Conservation (phyloP, 2,797 vertebrate species). For the Enteromius unitaeniatus region DNA sequence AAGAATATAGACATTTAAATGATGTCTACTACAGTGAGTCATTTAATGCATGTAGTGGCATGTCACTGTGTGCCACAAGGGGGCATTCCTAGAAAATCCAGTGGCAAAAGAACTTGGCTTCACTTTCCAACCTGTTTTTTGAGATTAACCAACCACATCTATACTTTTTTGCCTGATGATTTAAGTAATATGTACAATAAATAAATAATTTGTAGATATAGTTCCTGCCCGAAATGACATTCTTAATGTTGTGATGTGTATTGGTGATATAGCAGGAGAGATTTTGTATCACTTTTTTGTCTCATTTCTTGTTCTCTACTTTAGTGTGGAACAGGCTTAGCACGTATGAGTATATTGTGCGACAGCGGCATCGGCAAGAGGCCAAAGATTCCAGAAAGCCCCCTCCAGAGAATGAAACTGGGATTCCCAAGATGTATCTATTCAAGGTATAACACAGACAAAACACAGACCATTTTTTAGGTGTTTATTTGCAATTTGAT, state of each 20-base stretch:
- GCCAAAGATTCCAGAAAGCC: slow-evolving; percentile 73
- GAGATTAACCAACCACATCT: neutral
- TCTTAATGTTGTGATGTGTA: neutral
- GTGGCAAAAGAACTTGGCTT: neutral
- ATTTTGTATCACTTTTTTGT: neutral
- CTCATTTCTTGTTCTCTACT: slow-evolving; percentile 18
- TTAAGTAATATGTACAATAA: neutral
- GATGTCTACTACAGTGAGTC: no score
- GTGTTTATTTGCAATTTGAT: neutral
- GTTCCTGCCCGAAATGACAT: neutral
- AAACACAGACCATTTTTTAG: neutral
- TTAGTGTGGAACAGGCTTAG: slow-evolving; percentile 91
- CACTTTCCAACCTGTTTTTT: neutral
- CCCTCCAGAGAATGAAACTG: slow-evolving; percentile 55
- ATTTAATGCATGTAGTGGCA: neutral
- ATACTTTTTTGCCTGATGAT: neutral
- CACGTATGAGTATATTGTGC: slow-evolving; percentile 94
- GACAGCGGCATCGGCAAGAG: slow-evolving; percentile 87
- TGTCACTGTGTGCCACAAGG: slow-evolving; percentile 37
- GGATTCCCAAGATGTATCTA: slow-evolving; percentile 60
- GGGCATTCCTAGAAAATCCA: slow-evolving; percentile 25
- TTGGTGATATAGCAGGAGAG: neutral
- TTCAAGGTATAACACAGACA: slow-evolving; percentile 69
- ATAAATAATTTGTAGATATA: neutral
- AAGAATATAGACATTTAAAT: neutral